phyloP scores from a whole-genome alignment of 2,888 invertebrate species.

The Andrena flavipes region DNA sequence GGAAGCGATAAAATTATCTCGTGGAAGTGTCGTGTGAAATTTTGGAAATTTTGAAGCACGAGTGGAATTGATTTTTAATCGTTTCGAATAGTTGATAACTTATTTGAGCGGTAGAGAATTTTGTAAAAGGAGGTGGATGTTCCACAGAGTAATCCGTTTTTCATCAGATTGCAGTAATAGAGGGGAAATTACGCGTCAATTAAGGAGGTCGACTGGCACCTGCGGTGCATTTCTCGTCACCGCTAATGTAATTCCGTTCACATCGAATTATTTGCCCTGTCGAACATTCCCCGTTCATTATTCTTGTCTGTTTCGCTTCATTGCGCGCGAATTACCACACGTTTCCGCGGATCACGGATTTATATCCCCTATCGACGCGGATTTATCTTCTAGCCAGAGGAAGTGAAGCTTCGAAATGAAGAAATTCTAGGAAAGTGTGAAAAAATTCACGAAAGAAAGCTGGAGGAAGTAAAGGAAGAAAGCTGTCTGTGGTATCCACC shows the following conservation, averaged over 20 bases:
- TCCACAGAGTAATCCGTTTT: constrained; percentile 6
- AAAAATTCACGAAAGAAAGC: neutral
- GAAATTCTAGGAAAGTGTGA: neutral
- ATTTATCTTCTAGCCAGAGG: neutral
- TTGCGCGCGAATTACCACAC: neutral
- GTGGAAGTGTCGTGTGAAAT: too few species aligned
- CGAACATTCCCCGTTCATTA: constrained; percentile 1
- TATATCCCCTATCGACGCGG: neutral
- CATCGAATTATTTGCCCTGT: constrained; percentile 14
- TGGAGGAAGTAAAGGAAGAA: neutral
- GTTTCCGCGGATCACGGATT: neutral
- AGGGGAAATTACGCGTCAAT: constrained; percentile 15
- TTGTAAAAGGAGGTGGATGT: neutral
- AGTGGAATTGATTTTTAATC: too few species aligned
- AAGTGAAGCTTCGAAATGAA: neutral
- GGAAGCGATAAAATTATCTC: too few species aligned
- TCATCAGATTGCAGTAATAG: constrained; percentile 33
- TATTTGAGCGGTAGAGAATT: too few species aligned
- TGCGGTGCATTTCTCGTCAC: constrained; percentile 23
- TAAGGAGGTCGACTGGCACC: constrained; percentile 6
- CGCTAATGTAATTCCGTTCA: constrained; percentile 10
- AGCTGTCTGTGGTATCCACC: constrained; percentile 78
- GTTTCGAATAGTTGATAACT: too few species aligned
- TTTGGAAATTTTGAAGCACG: too few species aligned
- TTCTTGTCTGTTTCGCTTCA: neutral